These are phyloP conservation scores for Priocnemis perturbator DNA, from an alignment of 2,888 invertebrate genomes.

Conservation along the genomic window DNA sequence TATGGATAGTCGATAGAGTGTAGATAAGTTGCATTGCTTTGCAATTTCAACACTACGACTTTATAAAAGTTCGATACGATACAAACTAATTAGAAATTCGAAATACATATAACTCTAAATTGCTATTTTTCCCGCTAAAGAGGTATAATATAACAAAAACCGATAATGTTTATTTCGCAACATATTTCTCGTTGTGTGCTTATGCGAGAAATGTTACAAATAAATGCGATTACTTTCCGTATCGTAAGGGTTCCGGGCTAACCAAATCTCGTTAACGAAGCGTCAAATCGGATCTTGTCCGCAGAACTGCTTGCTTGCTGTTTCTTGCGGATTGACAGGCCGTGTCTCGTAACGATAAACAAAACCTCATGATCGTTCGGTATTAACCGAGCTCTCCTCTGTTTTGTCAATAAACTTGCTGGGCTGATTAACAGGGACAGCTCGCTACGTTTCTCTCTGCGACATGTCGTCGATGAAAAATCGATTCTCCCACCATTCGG, in stretches of 20 bases:
- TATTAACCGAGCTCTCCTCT: not conserved
- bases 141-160: no score
- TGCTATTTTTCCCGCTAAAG: no score
- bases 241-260: constrained; percentile 57
- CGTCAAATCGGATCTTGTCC: constrained; percentile 57
- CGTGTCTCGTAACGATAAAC: constrained; percentile 15
- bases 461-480: not conserved
- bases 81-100: no score
- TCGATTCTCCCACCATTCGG: no score
- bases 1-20: no score
- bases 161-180: no score
- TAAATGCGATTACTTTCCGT: constrained; percentile 60
- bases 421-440: no score
- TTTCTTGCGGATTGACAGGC: constrained; percentile 15
- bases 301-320: constrained; percentile 25
- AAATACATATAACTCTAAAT: no score
- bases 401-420: constrained; percentile 5
- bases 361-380: constrained; percentile 19
- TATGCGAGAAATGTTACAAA: constrained; percentile 27
- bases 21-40: no score
- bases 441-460: not conserved
- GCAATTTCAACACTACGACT: no score
- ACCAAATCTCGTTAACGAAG: constrained; percentile 59
- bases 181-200: no score
- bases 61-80: no score